Conservation (phyloP, 1,140 invertebrate genomes). For the Steinernema feltiae region DNA sequence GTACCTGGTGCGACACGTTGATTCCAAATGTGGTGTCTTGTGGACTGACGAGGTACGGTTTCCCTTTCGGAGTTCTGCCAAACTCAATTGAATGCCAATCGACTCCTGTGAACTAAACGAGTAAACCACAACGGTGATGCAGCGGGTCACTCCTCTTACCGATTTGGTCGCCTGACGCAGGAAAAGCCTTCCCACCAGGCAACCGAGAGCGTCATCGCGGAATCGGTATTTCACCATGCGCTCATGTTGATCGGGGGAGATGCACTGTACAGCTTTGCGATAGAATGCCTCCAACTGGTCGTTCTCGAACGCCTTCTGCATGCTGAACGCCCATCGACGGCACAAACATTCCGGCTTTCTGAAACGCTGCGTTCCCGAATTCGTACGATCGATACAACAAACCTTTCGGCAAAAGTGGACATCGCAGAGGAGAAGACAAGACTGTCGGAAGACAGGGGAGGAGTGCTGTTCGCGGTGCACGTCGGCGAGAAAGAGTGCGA, state of each 20-base stretch:
- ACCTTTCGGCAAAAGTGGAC: constrained; percentile 6
- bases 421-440: neutral
- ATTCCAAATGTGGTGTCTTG: constrained; percentile 42
- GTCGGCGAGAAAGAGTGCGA: neutral
- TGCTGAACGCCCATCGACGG: constrained; percentile 52
- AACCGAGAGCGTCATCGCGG: constrained; percentile 52
- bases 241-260: constrained; percentile 50
- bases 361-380: neutral
- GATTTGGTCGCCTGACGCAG: constrained; percentile 45
- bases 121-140: neutral
- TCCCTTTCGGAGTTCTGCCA: constrained; percentile 50
- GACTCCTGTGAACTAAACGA: constrained; percentile 45
- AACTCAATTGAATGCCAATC: constrained; percentile 48
- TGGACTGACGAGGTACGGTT: constrained; percentile 48
- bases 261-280: constrained; percentile 50
- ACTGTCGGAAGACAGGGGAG: neutral
- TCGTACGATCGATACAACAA: neutral
- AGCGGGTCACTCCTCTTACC: constrained; percentile 23
- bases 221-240: constrained; percentile 45
- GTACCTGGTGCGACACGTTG: constrained; percentile 54
- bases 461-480: neutral
- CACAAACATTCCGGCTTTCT: constrained; percentile 37
- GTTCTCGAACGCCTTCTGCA: constrained; percentile 44
- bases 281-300: constrained; percentile 53
- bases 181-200: constrained; percentile 50